Evolutionary conservation across 2,113 vertebrate genomes (phyloP).

Genomic region (Stegostoma tigrinum): DNA sequence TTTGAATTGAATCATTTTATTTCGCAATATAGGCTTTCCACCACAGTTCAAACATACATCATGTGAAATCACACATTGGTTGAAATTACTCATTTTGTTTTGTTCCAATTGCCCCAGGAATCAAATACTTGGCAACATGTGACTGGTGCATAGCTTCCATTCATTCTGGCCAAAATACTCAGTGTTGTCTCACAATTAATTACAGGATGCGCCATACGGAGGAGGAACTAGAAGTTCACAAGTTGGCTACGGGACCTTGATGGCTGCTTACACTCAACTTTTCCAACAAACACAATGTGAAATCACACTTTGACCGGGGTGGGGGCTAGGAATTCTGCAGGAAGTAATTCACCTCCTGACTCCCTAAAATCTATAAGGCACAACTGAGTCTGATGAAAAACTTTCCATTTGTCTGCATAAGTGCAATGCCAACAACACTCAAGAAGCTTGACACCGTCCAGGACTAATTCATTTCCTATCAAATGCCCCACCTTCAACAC

Average conservation of each 20-base stretch:
- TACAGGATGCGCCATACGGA: not conserved
- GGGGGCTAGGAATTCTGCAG: too few relatives aligned
- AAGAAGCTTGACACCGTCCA: too few relatives aligned
- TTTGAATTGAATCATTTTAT: not conserved
- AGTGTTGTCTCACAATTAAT: not conserved
- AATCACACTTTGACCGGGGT: too few relatives aligned
- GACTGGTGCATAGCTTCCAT: not conserved
- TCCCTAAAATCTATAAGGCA: too few relatives aligned
- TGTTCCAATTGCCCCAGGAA: slow-evolving; percentile 1
- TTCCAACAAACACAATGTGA: not conserved
- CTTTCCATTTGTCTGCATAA: too few relatives aligned
- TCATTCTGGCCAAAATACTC: not conserved
- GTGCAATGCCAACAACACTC: too few relatives aligned
- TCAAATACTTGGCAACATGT: not conserved
- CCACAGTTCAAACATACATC: too few relatives aligned
- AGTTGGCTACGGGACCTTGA: not conserved
- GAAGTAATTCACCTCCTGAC: too few relatives aligned
- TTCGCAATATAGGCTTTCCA: not conserved
- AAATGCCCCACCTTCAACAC: too few relatives aligned
- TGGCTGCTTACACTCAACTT: not conserved
- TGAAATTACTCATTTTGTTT: not conserved
- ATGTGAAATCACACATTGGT: not conserved
- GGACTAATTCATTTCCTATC: too few relatives aligned
- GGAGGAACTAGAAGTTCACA: not conserved
- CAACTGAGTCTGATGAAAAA: too few relatives aligned